Percentiles rank a stretch among this genome's conserved stretches.
Evolutionary conservation across 2,113 vertebrate species (phyloP).

Genomic region (Platysteira castanea): DNA sequence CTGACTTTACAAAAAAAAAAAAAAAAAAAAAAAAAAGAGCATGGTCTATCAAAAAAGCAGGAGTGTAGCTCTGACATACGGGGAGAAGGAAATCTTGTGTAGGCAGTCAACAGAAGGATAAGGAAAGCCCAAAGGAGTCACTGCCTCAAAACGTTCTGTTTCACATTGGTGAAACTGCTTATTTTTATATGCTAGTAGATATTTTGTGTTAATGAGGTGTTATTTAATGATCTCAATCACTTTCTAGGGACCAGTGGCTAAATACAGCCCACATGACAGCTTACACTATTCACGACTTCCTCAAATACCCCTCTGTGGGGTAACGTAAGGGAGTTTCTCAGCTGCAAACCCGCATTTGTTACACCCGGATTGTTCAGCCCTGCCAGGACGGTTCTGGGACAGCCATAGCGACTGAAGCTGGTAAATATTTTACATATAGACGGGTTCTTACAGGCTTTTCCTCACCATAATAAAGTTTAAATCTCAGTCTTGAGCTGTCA

Average conservation of each 20-base stretch:
- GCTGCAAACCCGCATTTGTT: background rate
- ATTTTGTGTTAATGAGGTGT: background rate
- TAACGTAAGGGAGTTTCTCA: too few species aligned
- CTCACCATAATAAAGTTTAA: background rate
- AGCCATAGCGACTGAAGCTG: background rate
- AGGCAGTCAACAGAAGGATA: background rate
- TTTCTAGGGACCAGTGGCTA: background rate
- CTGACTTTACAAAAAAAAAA: background rate
- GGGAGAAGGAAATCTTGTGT: background rate
- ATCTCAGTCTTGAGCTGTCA: background rate
- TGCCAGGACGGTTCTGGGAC: rapidly evolving
- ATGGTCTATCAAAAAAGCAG: background rate
- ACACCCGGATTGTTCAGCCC: rapidly evolving
- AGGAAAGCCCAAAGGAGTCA: background rate
- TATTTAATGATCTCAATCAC: background rate
- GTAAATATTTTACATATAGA: background rate
- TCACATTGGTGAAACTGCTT: background rate
- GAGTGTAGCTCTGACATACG: rapidly evolving
- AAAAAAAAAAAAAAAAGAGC: background rate
- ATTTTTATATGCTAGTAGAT: background rate
- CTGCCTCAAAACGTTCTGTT: background rate
- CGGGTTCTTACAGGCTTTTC: background rate
- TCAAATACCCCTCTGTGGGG: rapidly evolving
- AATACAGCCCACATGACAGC: rapidly evolving
- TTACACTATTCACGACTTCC: background rate